Conservation (phyloP, 1,140 invertebrate genomes). For the Dreissena polymorpha region DNA sequence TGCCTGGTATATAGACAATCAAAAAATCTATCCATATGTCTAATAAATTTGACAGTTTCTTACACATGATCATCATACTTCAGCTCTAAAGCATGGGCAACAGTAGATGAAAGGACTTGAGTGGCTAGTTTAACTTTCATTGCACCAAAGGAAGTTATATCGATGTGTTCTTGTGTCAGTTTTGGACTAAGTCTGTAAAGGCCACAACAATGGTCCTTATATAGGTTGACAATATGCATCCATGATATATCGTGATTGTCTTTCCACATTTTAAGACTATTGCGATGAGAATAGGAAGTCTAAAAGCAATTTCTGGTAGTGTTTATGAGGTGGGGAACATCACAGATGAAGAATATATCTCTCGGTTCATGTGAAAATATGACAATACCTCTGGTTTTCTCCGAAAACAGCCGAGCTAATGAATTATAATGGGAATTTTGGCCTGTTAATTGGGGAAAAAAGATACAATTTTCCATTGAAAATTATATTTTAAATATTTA, state of each 20-base stretch:
- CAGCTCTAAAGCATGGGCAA: conserved; percentile 25
- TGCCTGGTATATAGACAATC: too few species aligned
- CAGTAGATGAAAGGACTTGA: too few species aligned
- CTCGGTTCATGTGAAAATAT: not conserved
- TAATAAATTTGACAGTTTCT: conserved; percentile 52
- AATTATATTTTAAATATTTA: too few species aligned
- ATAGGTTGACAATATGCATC: conserved; percentile 57
- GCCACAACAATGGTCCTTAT: conserved; percentile 49
- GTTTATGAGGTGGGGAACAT: conserved; percentile 6
- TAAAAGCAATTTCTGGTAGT: conserved; percentile 12
- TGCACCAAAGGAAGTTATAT: conserved; percentile 25
- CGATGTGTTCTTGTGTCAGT: conserved; percentile 41
- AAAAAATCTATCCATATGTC: conserved; percentile 53
- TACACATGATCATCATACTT: not conserved
- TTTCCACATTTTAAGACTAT: conserved; percentile 5
- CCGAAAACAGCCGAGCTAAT: too few species aligned
- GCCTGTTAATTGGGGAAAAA: too few species aligned
- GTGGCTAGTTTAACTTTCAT: too few species aligned
- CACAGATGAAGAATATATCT: conserved; percentile 18
- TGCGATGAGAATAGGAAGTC: too few species aligned
- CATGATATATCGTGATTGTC: conserved; percentile 51
- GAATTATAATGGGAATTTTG: too few species aligned
- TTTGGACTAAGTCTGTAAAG: conserved; percentile 45
- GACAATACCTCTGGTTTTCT: not conserved
- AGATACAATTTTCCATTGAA: too few species aligned